Evolutionary conservation across 1,140 invertebrate species (phyloP).

Genomic region (Atta colombica): DNA sequence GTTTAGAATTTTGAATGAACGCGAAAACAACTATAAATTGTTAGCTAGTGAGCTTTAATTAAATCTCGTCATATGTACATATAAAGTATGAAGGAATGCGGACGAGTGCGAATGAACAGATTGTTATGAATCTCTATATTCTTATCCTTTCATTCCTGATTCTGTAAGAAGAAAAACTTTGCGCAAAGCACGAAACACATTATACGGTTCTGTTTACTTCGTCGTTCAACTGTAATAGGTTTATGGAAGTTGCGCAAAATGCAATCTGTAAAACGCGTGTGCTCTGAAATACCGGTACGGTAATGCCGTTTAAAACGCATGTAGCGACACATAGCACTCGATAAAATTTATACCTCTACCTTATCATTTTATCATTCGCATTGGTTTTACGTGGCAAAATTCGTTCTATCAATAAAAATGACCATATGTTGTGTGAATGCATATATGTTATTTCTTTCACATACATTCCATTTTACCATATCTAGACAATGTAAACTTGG

Average conservation of each 20-base stretch:
- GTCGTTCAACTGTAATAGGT: constrained; percentile 52
- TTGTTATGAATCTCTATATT: not conserved
- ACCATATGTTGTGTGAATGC: not conserved
- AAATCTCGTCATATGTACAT: not conserved
- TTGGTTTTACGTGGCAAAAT: constrained; percentile 33
- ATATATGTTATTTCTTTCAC: not conserved
- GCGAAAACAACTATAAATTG: not conserved
- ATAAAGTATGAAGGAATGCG: not conserved
- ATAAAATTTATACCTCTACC: constrained; percentile 41
- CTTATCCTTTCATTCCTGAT: constrained; percentile 21
- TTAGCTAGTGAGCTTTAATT: not conserved
- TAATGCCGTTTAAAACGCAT: constrained; percentile 43
- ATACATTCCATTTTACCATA: not conserved
- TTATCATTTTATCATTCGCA: constrained; percentile 44
- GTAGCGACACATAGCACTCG: constrained; percentile 30
- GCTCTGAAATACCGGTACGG: constrained; percentile 21
- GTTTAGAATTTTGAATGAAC: not conserved
- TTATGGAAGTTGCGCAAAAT: constrained; percentile 49
- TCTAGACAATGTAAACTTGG: constrained; percentile 19
- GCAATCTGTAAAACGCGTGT: constrained; percentile 40
- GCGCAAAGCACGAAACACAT: constrained; percentile 52
- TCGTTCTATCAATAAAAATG: constrained; percentile 31
- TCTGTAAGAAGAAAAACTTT: constrained; percentile 51
- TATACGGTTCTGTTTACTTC: constrained; percentile 48
- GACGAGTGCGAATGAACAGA: not conserved